A percentile compares a stretch with the other conserved stretches of the same genome.
Conservation (phyloP, 1,140 invertebrate species). For the Ceratosolen fusciceps region DNA sequence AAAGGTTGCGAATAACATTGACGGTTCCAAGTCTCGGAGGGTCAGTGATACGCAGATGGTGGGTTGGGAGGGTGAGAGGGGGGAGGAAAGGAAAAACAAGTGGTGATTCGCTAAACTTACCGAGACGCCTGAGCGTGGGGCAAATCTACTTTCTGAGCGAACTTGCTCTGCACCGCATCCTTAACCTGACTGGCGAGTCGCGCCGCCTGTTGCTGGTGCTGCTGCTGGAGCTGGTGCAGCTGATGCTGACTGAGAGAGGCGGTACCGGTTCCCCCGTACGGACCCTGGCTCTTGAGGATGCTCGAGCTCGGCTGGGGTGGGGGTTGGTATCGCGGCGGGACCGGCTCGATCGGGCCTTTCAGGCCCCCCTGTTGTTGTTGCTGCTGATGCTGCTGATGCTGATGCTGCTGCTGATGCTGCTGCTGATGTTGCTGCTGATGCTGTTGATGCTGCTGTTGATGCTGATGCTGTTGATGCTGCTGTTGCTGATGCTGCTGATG, state of each 20-base stretch:
- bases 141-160: slow-evolving; percentile 62
- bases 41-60: not conserved
- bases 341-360: slow-evolving; percentile 54
- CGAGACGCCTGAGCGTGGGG: slow-evolving; percentile 42
- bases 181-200: slow-evolving; percentile 55
- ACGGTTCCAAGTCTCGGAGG: no score
- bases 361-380: slow-evolving; percentile 6
- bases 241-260: slow-evolving; percentile 53
- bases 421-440: slow-evolving; percentile 28
- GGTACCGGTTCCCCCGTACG: not conserved
- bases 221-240: slow-evolving; percentile 47
- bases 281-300: slow-evolving; percentile 72
- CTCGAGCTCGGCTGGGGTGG: slow-evolving; percentile 74
- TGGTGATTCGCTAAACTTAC: slow-evolving; percentile 11
- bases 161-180: slow-evolving; percentile 65
- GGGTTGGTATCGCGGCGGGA: slow-evolving; percentile 76
- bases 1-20: not conserved
- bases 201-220: slow-evolving; percentile 42
- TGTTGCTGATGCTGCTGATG: slow-evolving; percentile 51
- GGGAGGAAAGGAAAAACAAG: not conserved
- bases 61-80: not conserved
- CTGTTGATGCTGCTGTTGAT: slow-evolving; percentile 38
- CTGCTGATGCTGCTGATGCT: slow-evolving; percentile 35
- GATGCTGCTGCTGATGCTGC: slow-evolving; percentile 10
- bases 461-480: slow-evolving; percentile 44